Base-by-base conservation (phyloP, 2,888 invertebrate genomes). In the Zygaena filipendulae region DNA sequence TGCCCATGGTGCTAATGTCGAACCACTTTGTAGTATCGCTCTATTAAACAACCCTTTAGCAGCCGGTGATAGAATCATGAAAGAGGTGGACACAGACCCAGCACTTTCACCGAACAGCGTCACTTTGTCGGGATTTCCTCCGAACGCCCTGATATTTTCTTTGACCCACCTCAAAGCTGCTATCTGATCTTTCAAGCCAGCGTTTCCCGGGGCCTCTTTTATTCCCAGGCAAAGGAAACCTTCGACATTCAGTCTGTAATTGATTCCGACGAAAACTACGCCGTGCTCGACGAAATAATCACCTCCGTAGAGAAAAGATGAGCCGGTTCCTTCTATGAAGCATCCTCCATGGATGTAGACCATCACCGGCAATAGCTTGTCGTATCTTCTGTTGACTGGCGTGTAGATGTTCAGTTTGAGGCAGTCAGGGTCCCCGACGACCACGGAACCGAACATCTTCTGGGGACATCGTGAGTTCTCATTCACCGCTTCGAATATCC, bases 311-410 rank as follows among this genome's bases (percentile, higher is more conserved):
- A 83, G 49, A 37, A 83, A 82, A 0, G 82, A 68, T 9, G 84
- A 77, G 1, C 84, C 83, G 0, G 82, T 81, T 14, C 86, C 86
- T 37, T 81, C 79, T 5, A 81, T 70, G 49, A 83, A 86, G 35
- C 82, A 83, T 1, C 87, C 87, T 2, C 86, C 86, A 40, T 87
- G 87, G 10, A 86, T 70, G 64, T 80, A 86, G 3, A 86, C 82
- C 83, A 86, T 84, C 1, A 86, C 86, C 0, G 86, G 84, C 1
- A 82, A 51, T 8, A 36, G 37, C 14, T 37, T 32, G 9, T 52
- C 49, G 0, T 60, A 53, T 18, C 48, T 33, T 2, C 23, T 23
- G 2, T 42, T 36, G 2, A 49, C 42, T 2, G 79, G 79, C 0
- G 64, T 47, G 44, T 71, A 71, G 22, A 79, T 46, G 41, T 75